Conservation (phyloP, 2,797 vertebrate genomes). For the Paedocypris micromegethes region DNA sequence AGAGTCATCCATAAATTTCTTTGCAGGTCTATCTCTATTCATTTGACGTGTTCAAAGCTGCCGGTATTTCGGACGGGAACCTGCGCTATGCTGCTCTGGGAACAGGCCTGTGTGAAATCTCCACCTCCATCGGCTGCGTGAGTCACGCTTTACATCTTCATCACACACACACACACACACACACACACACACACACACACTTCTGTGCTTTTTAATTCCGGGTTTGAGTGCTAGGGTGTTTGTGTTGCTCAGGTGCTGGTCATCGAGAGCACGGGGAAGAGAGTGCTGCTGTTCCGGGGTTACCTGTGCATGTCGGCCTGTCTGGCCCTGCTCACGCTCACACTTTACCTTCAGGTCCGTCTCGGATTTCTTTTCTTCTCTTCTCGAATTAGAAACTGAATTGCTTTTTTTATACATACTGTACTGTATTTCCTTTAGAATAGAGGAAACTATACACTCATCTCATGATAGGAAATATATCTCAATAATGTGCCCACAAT, state of each 20-base stretch:
- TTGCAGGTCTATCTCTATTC: conserved; percentile 78
- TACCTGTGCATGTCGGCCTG: conserved; percentile 54
- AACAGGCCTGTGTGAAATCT: conserved; percentile 66
- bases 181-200: not conserved
- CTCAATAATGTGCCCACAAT: too few species aligned
- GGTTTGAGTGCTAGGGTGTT: conserved; percentile 6
- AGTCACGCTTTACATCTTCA: conserved; percentile 31
- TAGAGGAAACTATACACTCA: too few species aligned
- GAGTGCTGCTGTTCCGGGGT: conserved; percentile 55
- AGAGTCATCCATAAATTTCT: conserved; percentile 15
- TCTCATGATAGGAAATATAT: too few species aligned
- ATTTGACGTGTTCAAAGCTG: conserved; percentile 67
- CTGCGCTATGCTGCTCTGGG: conserved; percentile 67
- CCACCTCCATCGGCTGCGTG: conserved; percentile 63
- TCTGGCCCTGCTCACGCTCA: conserved; percentile 38
- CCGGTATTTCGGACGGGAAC: conserved; percentile 66
- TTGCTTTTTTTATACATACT: not conserved
- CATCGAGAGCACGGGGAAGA: conserved; percentile 64
- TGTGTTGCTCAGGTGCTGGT: conserved; percentile 63
- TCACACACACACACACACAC: not conserved
- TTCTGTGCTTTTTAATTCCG: not conserved
- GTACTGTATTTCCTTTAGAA: too few species aligned
- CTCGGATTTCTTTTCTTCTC: not conserved
- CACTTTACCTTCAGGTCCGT: conserved; percentile 46
- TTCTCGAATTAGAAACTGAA: not conserved